Evolutionary conservation across 2,888 invertebrate genomes (phyloP), one percentile per base, ranked within the genome.

Genomic region (Drosophila trichaetosa): DNA sequence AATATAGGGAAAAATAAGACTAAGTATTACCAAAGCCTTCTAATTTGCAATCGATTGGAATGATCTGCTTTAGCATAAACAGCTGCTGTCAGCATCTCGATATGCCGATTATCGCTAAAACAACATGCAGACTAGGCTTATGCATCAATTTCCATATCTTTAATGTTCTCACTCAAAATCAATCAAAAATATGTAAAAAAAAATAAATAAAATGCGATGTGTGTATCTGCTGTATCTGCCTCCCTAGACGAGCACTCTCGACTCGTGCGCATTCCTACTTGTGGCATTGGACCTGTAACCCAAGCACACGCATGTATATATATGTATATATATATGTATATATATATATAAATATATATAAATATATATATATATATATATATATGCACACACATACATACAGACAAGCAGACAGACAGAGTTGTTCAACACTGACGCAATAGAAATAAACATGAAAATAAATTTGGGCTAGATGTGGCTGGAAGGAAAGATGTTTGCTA

Each of bases 381-480:
- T 3, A 4, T 40, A 21, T 6, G 21, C 4, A 67, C 42, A 52
- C 21, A n/a, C n/a, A 27, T 34, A 46, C 29, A 52, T 52, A 4
- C 33, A 67, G 16, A 52, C 34, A 24, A 21, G 33, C 11, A 18
- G 31, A 49, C 36, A 38, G 51, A 42, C 36, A 38, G 27, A 18
- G 42, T 68, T 36, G 31, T 69, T 46, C 18, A 51, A 36, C 16
- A 62, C 51, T 63, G 73, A 73, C 64, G 70, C 70, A 73, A 73
- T 57, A 54, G 51, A 59, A 38, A 57, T 57, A 68, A 76, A 69
- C 51, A 68, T 60, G 34, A 46, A 46, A 40, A 48, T 38, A 56
- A 34, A 73, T 76, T 76, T 60, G 34, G 49, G 49, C 36, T 57
- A 48, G 21, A 36, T 53, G 56, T 56, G 33, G 51, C 70, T 40